Base-by-base conservation (phyloP, 37 sponge, comb jelly and placozoan species). In the Crambe crambe region DNA sequence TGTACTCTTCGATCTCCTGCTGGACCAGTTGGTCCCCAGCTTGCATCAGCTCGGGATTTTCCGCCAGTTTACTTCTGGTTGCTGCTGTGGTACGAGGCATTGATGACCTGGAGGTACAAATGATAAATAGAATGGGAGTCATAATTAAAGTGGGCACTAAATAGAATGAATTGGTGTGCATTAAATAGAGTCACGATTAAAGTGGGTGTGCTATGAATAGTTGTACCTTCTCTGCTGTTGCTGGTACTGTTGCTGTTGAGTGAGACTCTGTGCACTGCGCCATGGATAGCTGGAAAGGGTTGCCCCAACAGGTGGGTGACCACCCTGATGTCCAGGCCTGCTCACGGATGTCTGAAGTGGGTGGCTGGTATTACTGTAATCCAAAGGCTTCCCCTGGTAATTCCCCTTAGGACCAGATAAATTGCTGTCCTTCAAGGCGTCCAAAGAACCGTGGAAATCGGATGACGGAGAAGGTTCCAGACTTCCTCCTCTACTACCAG, bases 1-100 rank as follows among this genome's bases (percentile, higher is more conserved):
- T 40, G 68, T 29, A 62, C 42, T 76, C 74, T 1, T 72, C 57
- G 31, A 79, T 78, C 74, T 86, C 86, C 32, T 65, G 58, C 34
- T 86, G 29, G 12, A 79, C 38, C 42, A 86, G 73, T 30, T 54
- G 36, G 25, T 78, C 74, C 0, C 86, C 86, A 10, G 41, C 37
- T 22, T 71, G 57, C 30, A 79, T 71, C 57, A 86, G 80, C 21
- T 63, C 34, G 21, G 66, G 67, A 32, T 60, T 73, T 20, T 65
- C 59, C 1, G 60, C 41, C 22, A 61, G 43, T 0, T 47, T 41
- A 22, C 39, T 43, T 35, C 59, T 58, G 30, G n/a, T 42, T 42
- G 74, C 58, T 40, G 37, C 68, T 47, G 68, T 68, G n/a, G n/a
- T n/a, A n/a, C 76, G 42, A 26, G 37, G 75, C 25, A 6, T 20